Conservation (phyloP, 2,113 vertebrate species). For the Lepidothrix coronata region DNA sequence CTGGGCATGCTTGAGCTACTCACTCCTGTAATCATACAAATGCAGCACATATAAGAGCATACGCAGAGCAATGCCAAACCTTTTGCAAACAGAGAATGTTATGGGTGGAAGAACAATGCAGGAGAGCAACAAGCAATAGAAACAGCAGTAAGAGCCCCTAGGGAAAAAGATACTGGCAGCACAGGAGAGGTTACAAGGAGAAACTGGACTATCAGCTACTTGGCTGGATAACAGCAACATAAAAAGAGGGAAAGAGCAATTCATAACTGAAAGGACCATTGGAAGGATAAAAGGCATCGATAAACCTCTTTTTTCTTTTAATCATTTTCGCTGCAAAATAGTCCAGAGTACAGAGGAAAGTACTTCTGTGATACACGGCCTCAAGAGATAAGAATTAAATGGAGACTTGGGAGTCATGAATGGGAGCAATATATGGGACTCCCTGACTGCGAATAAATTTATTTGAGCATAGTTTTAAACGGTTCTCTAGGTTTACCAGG, state of each 20-base stretch:
- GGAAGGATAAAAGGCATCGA: background rate
- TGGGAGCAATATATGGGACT: background rate
- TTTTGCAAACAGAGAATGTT: background rate
- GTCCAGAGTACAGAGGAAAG: background rate
- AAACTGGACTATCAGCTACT: background rate
- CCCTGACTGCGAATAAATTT: slow-evolving; percentile 15
- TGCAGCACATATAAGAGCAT: accelerated
- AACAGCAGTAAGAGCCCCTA: background rate
- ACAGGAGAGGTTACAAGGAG: background rate
- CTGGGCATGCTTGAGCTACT: background rate
- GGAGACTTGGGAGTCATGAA: background rate
- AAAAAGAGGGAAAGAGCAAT: background rate
- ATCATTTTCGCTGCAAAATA: background rate
- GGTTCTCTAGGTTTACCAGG: background rate
- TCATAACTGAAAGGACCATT: background rate
- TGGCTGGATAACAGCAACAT: background rate
- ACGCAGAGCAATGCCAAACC: background rate
- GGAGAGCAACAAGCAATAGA: background rate
- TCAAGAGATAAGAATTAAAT: background rate
- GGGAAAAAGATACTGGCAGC: background rate
- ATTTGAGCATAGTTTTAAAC: background rate
- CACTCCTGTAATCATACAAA: background rate
- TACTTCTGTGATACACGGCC: background rate
- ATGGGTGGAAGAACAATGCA: background rate
- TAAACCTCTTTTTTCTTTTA: background rate